phyloP scores from a whole-genome alignment of 2,797 vertebrate species.

The Gymnodraco acuticeps region DNA sequence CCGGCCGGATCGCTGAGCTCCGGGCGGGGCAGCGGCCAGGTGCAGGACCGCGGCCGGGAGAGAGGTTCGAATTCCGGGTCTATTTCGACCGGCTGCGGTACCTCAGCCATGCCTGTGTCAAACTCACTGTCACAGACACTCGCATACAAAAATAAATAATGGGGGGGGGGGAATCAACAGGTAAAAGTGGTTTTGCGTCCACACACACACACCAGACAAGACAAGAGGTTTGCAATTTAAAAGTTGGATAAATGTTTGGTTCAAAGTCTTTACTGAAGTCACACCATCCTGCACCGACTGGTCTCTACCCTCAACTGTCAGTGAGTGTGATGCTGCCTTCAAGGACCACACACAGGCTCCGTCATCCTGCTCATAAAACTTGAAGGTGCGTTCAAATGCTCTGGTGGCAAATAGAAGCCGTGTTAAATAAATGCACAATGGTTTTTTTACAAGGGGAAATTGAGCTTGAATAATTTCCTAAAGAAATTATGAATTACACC shows the following conservation, averaged over 20 bases:
- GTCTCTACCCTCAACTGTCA: slow-evolving; percentile 64
- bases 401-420: not conserved
- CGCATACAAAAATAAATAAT: slow-evolving; percentile 8
- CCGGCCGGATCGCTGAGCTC: slow-evolving; percentile 87
- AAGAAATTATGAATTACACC: not conserved
- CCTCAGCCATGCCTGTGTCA: slow-evolving; percentile 85
- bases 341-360: slow-evolving; percentile 43
- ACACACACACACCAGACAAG: not conserved
- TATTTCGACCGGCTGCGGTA: slow-evolving; percentile 88
- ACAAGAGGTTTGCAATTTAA: not conserved
- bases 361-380: not conserved
- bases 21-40: slow-evolving; percentile 95
- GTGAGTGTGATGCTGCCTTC: slow-evolving; percentile 65
- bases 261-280: slow-evolving; percentile 38
- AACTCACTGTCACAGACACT: slow-evolving; percentile 30
- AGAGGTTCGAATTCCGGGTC: slow-evolving; percentile 97
- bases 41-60: slow-evolving; percentile 94
- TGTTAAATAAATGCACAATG: not conserved
- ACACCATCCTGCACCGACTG: slow-evolving; percentile 49
- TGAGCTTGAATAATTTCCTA: not conserved
- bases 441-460: not conserved
- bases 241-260: slow-evolving; percentile 1
- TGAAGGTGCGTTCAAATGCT: slow-evolving; percentile 20
- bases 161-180: not conserved
- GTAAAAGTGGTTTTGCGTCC: slow-evolving; percentile 1